These are phyloP conservation scores for Panorpa germanica DNA, from an alignment of 2,888 invertebrate species.

Conservation along the genomic window DNA sequence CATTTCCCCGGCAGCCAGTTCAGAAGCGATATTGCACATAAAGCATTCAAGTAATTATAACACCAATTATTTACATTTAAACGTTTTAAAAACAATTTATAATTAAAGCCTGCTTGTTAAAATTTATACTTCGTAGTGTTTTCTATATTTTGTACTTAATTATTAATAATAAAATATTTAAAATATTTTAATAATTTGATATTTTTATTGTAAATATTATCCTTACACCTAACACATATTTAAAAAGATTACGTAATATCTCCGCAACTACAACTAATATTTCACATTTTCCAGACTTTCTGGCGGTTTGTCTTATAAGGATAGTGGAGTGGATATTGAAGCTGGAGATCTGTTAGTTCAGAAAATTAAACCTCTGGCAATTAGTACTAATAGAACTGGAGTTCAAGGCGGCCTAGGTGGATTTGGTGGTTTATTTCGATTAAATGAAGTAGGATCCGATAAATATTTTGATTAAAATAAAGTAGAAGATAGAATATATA, in stretches of 20 bases:
- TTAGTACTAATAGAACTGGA: constrained; percentile 58
- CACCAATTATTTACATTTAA: too few species aligned
- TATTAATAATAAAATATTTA: not conserved
- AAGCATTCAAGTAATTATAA: constrained; percentile 63
- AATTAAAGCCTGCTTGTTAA: too few species aligned
- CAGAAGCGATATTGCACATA: constrained; percentile 77
- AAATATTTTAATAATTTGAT: constrained; percentile 1
- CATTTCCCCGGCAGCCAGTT: constrained; percentile 70
- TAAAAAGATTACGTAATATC: constrained; percentile 7
- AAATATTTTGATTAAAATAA: too few species aligned
- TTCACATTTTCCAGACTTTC: constrained; percentile 9
- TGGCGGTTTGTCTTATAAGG: constrained; percentile 70
- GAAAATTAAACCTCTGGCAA: constrained; percentile 63
- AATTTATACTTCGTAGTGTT: too few species aligned
- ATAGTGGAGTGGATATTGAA: constrained; percentile 83
- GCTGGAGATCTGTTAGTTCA: constrained; percentile 78
- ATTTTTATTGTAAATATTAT: constrained; percentile 14
- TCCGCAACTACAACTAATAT: too few species aligned
- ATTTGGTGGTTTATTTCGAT: constrained; percentile 86
- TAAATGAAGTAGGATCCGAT: constrained; percentile 43
- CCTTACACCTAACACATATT: too few species aligned
- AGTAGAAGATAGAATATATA: not conserved
- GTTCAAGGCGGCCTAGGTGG: constrained; percentile 73
- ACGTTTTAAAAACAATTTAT: too few species aligned
- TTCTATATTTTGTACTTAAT: too few species aligned